Percentiles rank a stretch among this genome's conserved stretches.
Conservation (phyloP, 2,113 vertebrate genomes). For the Syngnathoides biaculeatus region DNA sequence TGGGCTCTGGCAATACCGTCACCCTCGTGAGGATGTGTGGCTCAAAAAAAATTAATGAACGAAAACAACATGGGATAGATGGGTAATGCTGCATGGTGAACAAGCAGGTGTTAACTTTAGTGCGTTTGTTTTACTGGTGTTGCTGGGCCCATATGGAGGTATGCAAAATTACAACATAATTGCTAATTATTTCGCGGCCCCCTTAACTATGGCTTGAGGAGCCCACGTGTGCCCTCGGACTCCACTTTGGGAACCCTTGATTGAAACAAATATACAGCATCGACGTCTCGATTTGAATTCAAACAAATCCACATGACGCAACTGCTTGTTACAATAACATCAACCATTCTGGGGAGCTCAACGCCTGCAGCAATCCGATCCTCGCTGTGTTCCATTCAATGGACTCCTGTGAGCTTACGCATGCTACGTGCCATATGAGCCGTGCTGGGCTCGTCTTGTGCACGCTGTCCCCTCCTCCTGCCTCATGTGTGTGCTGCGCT, state of each 20-base stretch:
- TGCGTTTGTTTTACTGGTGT: too few relatives aligned
- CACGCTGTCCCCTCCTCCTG: slow-evolving; percentile 14
- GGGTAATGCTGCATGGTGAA: too few relatives aligned
- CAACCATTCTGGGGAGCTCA: slow-evolving; percentile 42
- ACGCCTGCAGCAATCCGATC: slow-evolving; percentile 49
- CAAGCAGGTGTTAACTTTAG: too few relatives aligned
- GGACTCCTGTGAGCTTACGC: slow-evolving; percentile 16
- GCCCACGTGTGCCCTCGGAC: background rate
- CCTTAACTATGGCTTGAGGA: background rate
- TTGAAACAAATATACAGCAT: background rate
- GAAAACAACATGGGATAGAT: too few relatives aligned
- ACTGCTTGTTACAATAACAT: slow-evolving; percentile 35
- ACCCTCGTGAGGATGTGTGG: too few relatives aligned
- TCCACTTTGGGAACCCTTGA: background rate
- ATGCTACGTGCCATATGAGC: slow-evolving; percentile 30
- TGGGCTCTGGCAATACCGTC: too few relatives aligned
- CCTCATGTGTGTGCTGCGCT: slow-evolving; percentile 23
- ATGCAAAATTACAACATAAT: background rate
- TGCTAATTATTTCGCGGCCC: background rate
- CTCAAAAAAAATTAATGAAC: too few relatives aligned
- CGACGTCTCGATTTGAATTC: slow-evolving; percentile 2
- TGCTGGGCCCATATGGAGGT: background rate
- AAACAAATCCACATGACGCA: slow-evolving; percentile 38
- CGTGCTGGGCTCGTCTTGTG: background rate
- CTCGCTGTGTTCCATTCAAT: slow-evolving; percentile 11